Percentiles rank a stretch among this genome's conserved stretches.
phyloP scores from a whole-genome alignment of 2,797 vertebrate genomes.

The Nyctalus aviator region DNA sequence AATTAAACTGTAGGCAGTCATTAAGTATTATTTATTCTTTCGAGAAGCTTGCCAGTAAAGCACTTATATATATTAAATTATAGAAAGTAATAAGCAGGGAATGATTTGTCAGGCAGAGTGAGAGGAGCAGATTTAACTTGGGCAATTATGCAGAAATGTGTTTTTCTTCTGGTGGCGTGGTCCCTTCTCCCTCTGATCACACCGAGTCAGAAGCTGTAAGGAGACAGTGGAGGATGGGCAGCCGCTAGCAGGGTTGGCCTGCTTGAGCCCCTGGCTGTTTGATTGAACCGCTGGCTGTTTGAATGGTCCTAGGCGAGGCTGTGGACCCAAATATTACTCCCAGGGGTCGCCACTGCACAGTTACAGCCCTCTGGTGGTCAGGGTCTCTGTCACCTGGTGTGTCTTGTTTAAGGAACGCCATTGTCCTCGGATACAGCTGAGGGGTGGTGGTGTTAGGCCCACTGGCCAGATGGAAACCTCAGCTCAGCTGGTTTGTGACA shows the following conservation, averaged over 20 bases:
- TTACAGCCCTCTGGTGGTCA: background rate
- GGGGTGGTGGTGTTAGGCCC: background rate
- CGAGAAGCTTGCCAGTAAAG: constrained; percentile 83
- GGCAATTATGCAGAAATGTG: constrained; percentile 69
- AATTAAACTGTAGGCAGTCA: constrained; percentile 86
- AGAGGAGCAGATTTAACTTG: constrained; percentile 77
- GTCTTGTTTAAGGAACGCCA: background rate
- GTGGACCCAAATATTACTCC: background rate
- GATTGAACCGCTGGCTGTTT: background rate
- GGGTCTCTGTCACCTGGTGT: background rate
- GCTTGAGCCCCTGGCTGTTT: background rate
- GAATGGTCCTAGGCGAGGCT: background rate
- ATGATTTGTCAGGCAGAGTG: constrained; percentile 75
- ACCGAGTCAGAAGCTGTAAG: background rate
- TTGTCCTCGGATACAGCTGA: background rate
- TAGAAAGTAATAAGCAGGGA: constrained; percentile 81
- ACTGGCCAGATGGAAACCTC: background rate
- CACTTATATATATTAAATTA: constrained; percentile 84
- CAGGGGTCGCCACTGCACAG: fast-evolving
- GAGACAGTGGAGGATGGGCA: background rate
- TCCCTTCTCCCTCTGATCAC: constrained; percentile 50
- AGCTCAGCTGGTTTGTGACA: background rate
- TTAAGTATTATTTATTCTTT: constrained; percentile 85
- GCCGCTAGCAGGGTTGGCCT: background rate
- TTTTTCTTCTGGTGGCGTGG: constrained; percentile 71